Conservation (phyloP, 37 sponge, comb jelly and placozoan genomes). For the Hexactinellida sp. region DNA sequence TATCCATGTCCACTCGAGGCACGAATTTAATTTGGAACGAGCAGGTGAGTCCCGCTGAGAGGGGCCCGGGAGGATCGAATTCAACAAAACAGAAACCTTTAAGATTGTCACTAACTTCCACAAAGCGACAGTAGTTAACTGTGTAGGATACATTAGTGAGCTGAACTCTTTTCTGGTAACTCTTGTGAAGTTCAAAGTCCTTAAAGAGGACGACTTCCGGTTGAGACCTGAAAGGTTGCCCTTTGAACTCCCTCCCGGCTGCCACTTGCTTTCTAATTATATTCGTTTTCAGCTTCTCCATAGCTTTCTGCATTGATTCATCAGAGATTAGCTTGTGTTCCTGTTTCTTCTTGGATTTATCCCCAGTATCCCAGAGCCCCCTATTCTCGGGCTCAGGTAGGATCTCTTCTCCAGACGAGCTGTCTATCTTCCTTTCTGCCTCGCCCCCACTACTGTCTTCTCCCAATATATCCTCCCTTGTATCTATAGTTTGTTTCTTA, state of each 20-base stretch:
- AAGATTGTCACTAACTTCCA: constrained; percentile 49
- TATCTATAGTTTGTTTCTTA: background rate
- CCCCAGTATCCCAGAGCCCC: constrained; percentile 32
- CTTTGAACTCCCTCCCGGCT: constrained; percentile 81
- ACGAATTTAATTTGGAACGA: constrained; percentile 60
- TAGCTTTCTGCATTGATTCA: constrained; percentile 34
- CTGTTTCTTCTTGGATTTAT: background rate
- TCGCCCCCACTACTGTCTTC: constrained; percentile 13
- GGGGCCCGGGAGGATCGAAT: constrained; percentile 74
- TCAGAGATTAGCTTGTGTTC: background rate
- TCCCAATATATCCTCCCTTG: background rate
- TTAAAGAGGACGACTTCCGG: background rate
- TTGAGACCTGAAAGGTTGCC: background rate
- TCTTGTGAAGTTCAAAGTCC: constrained; percentile 64
- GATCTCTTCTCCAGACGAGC: constrained; percentile 2
- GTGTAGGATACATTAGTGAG: constrained; percentile 94
- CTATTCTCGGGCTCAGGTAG: constrained; percentile 34
- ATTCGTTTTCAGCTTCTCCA: constrained; percentile 47
- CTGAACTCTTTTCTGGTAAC: constrained; percentile 32
- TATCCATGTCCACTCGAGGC: constrained; percentile 53
- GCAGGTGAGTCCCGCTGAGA: constrained; percentile 90
- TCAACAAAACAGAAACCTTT: constrained; percentile 47
- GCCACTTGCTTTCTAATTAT: constrained; percentile 60
- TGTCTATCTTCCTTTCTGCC: background rate
- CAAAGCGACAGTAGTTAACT: constrained; percentile 61